Evolutionary conservation across 30 jellyfish, hydroid and myxozoan species (phyloP).

Genomic region (Morbakka virulenta): DNA sequence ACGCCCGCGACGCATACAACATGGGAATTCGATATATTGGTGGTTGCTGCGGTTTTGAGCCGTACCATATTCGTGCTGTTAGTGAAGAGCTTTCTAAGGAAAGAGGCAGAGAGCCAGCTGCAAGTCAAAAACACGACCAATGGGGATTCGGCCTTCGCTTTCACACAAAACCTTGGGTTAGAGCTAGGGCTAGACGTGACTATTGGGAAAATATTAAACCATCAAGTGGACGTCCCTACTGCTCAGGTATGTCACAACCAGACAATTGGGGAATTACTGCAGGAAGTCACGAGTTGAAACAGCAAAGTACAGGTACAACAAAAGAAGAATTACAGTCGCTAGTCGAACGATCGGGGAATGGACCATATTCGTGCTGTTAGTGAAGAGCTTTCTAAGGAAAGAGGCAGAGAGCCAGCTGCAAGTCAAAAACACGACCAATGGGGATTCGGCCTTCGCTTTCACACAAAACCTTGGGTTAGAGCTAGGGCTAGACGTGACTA

Average conservation of each 20-base stretch:
- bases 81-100: constrained; percentile 85
- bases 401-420: constrained; percentile 72
- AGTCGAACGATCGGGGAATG: too few species aligned
- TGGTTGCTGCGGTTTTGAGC: constrained; percentile 98
- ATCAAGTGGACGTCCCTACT: constrained; percentile 91
- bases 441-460: constrained; percentile 93
- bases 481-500: constrained; percentile 84
- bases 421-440: constrained; percentile 85
- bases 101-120: constrained; percentile 71
- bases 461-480: constrained; percentile 98
- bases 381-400: constrained; percentile 83
- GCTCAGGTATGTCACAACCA: constrained; percentile 75
- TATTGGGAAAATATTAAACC: constrained; percentile 92
- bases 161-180: constrained; percentile 98
- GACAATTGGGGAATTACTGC: constrained; percentile 94
- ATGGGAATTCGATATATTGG: constrained; percentile 97
- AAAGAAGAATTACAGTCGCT: constrained; percentile 44
- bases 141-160: constrained; percentile 95
- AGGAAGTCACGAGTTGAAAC: constrained; percentile 66
- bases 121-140: constrained; percentile 77
- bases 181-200: constrained; percentile 84
- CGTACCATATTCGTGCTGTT: constrained; percentile 94
- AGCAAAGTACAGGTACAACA: constrained; percentile 62
- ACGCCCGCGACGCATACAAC: constrained; percentile 95
- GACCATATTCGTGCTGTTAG: constrained; percentile 92